phyloP scores from a whole-genome alignment of 2,113 vertebrate genomes.

The Vulpes vulpes region DNA sequence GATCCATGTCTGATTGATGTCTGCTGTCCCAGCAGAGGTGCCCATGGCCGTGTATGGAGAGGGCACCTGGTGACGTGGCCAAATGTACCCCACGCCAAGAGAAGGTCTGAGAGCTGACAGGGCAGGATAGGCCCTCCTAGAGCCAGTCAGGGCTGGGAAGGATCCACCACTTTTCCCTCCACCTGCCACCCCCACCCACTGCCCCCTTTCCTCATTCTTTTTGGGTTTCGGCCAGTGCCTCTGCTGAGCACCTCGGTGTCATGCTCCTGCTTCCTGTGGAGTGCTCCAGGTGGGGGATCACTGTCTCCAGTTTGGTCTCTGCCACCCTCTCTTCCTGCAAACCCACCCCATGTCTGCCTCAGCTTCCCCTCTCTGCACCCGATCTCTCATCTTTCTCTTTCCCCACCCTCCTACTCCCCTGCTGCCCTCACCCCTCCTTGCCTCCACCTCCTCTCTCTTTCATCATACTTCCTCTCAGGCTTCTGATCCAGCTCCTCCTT shows the following conservation, averaged over 20 bases:
- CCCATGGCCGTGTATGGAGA: background rate
- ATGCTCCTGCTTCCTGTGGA: background rate
- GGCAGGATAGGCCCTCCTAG: background rate
- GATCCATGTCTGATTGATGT: background rate
- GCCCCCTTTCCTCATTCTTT: background rate
- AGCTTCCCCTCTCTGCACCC: background rate
- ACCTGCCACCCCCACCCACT: background rate
- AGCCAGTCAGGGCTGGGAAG: background rate
- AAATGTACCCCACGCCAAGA: background rate
- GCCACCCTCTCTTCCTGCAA: background rate
- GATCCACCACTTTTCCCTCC: background rate
- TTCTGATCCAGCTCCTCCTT: background rate
- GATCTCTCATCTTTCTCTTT: background rate
- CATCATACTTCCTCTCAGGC: background rate
- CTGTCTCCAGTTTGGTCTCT: background rate
- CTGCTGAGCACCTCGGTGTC: background rate
- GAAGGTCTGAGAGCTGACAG: background rate
- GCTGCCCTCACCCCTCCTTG: background rate
- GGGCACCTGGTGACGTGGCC: background rate
- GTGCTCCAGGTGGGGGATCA: background rate
- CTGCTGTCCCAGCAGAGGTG: background rate
- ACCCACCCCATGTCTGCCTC: background rate
- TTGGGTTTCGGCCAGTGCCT: background rate
- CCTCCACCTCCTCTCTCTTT: background rate
- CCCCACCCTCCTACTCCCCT: background rate